phyloP scores from a whole-genome alignment of 2,797 vertebrate genomes.

The Dendrocincla tyrannina region DNA sequence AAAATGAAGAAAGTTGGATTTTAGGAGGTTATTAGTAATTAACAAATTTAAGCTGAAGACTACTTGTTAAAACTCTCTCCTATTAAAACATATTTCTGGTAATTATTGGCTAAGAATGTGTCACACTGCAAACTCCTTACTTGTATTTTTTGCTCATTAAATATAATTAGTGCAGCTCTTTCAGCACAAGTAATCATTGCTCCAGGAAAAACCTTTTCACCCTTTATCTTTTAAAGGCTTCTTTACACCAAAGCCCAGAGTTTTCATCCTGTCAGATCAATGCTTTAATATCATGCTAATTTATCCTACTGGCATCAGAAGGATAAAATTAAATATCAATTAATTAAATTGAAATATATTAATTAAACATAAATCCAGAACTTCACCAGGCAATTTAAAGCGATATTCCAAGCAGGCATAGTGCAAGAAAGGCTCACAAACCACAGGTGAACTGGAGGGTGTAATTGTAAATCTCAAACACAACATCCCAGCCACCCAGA shows the following conservation, averaged over 20 bases:
- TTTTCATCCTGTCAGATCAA: background rate
- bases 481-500: background rate
- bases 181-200: background rate
- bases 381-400: background rate
- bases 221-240: background rate
- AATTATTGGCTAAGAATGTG: background rate
- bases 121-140: background rate
- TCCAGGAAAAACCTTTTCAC: background rate
- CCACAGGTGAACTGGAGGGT: fast-evolving
- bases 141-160: constrained; percentile 9
- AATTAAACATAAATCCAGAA: background rate
- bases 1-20: background rate
- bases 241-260: background rate
- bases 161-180: background rate
- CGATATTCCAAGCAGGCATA: background rate
- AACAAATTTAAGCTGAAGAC: background rate
- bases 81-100: background rate
- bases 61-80: background rate
- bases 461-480: background rate
- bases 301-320: background rate
- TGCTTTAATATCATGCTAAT: background rate
- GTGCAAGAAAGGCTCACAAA: background rate
- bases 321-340: background rate
- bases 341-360: background rate
- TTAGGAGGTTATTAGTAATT: background rate